Evolutionary conservation across 1,140 invertebrate species (phyloP), one percentile per base, ranked within the genome.

Genomic region (Atta texana): DNA sequence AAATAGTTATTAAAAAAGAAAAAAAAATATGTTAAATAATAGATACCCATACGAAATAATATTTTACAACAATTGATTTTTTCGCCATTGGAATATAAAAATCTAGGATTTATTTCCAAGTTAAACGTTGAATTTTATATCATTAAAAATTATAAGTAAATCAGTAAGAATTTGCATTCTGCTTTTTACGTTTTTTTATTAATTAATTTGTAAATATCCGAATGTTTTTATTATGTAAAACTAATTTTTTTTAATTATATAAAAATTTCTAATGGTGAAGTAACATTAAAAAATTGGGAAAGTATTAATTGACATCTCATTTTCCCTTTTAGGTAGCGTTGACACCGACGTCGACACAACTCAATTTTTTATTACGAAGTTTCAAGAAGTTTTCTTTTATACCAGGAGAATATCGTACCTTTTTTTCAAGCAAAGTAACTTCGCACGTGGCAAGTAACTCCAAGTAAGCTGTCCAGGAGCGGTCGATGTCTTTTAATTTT

Each of bases 401-500:
- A 51, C 18, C 34, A 21, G 24, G 51, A 6, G 61, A 85, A 85
- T 66, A n/a, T 75, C 61, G 28, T 94, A 96, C 96, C 95, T 97
- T 97, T 80, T 97, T 96, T 90, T 96, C 95, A 89, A 96, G 96
- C 16, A 98, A 93, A 94, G 96, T 96, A 66, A 96, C 95, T 86
- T 97, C 97, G 7, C 96, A 96, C 85, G 97, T 96, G 68, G 96
- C 95, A 5, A 98, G 93, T 34, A 96, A 90, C 85, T 96, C 92
- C 68, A 97, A 94, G 95, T 98, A 98, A 31, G 95, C 94, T 8
- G 94, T 88, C 97, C 97, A 98, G 61, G 96, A 93, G 18, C 94
- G 90, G 16, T 96, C 94, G n/a, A 98, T 95, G 78, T 96, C 96
- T 87, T 96, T 96, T 84, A 97, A 94, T 88, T 96, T 96, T 14